phyloP scores from a whole-genome alignment of 2,113 vertebrate genomes.

The Nycticebus coucang region DNA sequence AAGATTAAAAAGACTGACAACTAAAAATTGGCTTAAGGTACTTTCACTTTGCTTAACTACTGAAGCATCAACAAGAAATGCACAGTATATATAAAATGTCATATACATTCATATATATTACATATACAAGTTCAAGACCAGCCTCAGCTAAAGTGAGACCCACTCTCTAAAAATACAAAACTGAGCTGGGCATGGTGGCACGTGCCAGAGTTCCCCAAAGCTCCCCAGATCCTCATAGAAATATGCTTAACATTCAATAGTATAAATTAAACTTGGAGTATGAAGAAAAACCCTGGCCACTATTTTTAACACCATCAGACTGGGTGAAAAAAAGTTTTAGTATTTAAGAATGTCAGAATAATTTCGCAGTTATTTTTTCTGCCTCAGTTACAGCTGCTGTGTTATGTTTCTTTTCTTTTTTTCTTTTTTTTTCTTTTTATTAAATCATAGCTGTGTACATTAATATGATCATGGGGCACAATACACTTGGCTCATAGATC shows the following conservation, averaged over 20 bases:
- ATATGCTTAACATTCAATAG: not conserved
- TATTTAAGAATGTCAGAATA: not conserved
- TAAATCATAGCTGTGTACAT: too few relatives aligned
- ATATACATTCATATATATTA: not conserved
- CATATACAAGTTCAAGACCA: too few relatives aligned
- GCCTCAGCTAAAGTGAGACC: too few relatives aligned
- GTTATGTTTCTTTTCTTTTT: not conserved
- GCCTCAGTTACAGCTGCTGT: not conserved
- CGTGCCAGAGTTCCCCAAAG: rapidly evolving
- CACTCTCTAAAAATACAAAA: too few relatives aligned
- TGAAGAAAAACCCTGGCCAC: not conserved
- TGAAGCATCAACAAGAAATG: not conserved
- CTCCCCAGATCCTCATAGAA: not conserved
- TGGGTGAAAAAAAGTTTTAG: not conserved
- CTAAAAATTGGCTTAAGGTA: not conserved
- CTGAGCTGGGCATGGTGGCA: too few relatives aligned
- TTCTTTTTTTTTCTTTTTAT: too few relatives aligned
- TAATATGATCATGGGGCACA: too few relatives aligned
- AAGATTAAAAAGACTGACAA: not conserved
- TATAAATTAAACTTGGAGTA: not conserved
- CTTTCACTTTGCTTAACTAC: not conserved
- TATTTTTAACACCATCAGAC: not conserved
- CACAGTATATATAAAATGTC: not conserved
- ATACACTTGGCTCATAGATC: too few relatives aligned
- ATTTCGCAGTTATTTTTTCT: not conserved